phyloP scores from a whole-genome alignment of 2,888 invertebrate species.

The Phortica okadai region DNA sequence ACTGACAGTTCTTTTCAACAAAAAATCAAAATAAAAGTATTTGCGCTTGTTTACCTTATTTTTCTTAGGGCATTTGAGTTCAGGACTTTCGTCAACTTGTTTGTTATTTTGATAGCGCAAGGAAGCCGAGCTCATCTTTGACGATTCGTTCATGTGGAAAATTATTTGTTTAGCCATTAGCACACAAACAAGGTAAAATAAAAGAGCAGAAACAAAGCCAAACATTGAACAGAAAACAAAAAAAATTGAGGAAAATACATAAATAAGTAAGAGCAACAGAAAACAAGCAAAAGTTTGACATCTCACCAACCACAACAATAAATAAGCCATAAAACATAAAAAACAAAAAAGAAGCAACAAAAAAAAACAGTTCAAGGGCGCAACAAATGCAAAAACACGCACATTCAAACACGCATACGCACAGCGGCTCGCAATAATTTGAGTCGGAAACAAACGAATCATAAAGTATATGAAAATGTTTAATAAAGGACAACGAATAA shows the following conservation, averaged over 20 bases:
- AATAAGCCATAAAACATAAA: slow-evolving; percentile 1
- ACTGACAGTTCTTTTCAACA: no score
- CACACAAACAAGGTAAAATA: slow-evolving; percentile 3
- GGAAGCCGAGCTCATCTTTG: no score
- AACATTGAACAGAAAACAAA: not conserved
- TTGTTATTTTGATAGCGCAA: no score
- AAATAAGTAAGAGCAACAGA: slow-evolving; percentile 9
- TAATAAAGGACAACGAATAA: not conserved
- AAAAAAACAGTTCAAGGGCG: not conserved
- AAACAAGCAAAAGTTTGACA: slow-evolving; percentile 1
- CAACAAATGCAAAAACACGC: not conserved
- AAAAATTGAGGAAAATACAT: not conserved
- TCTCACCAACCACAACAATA: not conserved
- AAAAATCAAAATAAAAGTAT: no score
- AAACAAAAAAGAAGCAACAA: not conserved
- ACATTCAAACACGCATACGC: slow-evolving; percentile 1
- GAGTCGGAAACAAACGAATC: no score
- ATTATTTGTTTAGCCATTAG: slow-evolving; percentile 17
- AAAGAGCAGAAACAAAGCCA: not conserved
- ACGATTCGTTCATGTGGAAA: not conserved
- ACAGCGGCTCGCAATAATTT: not conserved
- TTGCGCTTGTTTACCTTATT: no score
- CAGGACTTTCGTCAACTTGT: no score
- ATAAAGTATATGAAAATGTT: not conserved
- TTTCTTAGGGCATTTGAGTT: no score